A percentile compares a stretch with the other conserved stretches of the same genome.
These are phyloP conservation scores for Peromyscus attwateri DNA, from an alignment of 2,797 vertebrate genomes.

Conservation along the genomic window DNA sequence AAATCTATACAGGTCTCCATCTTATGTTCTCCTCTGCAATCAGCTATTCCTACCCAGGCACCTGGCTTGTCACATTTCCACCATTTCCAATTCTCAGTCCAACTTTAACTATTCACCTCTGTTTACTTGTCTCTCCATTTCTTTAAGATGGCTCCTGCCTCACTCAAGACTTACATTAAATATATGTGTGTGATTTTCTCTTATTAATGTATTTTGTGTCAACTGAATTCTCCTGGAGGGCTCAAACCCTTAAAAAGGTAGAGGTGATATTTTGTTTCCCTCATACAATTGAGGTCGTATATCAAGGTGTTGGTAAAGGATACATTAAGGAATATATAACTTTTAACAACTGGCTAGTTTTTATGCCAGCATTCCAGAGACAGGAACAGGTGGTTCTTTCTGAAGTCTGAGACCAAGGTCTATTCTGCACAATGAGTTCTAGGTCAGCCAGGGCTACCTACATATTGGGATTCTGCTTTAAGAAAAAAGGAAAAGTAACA, in stretches of 20 bases:
- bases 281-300: neutral
- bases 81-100: no score
- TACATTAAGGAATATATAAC: neutral
- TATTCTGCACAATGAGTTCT: neutral
- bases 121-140: neutral
- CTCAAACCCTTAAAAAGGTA: neutral
- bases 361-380: neutral
- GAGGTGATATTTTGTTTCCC: neutral
- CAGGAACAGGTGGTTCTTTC: neutral
- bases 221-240: neutral
- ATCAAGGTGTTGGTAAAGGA: neutral
- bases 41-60: accelerated
- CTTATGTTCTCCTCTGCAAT: no score
- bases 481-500: neutral
- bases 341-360: neutral
- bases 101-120: no score
- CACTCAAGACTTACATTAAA: neutral
- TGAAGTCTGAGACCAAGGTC: neutral
- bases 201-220: neutral
- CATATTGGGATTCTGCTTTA: neutral
- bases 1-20: neutral
- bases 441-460: neutral
- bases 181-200: neutral
- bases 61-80: neutral
- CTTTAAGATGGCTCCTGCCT: neutral